Conservation (phyloP, 2,113 vertebrate genomes). For the Rynchops niger region DNA sequence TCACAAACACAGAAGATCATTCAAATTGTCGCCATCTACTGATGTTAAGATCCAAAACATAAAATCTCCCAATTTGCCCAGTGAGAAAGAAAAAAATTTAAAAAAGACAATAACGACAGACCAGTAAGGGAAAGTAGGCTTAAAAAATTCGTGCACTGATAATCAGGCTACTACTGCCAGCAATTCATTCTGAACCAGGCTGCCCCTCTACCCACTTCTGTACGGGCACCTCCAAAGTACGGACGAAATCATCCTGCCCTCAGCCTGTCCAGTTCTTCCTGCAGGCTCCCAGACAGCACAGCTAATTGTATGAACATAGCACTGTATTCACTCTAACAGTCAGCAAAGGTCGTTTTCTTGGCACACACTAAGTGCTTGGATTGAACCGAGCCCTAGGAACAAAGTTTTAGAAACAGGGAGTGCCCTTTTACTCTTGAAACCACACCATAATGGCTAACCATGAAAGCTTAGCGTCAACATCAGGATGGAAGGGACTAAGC, state of each 20-base stretch:
- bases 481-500: not conserved
- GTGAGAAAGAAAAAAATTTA: not conserved
- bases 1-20: not conserved
- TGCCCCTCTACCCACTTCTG: not conserved
- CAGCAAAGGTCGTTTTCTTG: not conserved
- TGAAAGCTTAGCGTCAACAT: not conserved
- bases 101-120: not conserved
- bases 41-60: not conserved
- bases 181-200: not conserved
- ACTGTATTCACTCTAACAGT: not conserved
- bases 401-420: slow-evolving; percentile 7
- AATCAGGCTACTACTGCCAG: not conserved
- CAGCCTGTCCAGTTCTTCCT: not conserved
- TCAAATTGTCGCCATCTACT: not conserved
- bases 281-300: not conserved
- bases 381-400: not conserved
- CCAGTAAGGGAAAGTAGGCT: not conserved
- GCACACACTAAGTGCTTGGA: not conserved
- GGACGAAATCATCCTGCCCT: not conserved
- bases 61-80: not conserved
- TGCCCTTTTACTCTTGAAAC: not conserved
- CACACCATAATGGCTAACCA: not conserved
- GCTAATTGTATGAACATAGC: not conserved
- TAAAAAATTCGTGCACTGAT: not conserved
- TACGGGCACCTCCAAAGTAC: accelerated